Conservation (phyloP, 2,113 vertebrate genomes). For the Acanthochromis polyacanthus region DNA sequence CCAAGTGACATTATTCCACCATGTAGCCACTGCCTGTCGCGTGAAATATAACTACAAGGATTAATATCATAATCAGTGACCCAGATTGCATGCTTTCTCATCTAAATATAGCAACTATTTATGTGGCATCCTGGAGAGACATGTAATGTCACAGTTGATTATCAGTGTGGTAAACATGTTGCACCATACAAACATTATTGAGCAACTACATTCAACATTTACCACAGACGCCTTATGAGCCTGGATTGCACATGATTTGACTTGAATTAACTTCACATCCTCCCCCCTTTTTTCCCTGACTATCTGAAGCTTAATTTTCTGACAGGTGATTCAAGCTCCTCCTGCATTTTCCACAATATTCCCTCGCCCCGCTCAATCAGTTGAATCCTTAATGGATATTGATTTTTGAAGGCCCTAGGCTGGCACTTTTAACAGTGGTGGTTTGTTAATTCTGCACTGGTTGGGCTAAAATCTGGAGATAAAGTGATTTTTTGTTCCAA, state of each 20-base stretch:
- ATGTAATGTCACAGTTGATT: neutral
- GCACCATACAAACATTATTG: neutral
- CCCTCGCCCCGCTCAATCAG: conserved; percentile 44
- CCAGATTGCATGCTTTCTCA: neutral
- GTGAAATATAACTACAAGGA: neutral
- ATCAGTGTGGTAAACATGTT: neutral
- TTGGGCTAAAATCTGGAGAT: neutral
- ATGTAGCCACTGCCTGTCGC: neutral
- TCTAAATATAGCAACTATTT: conserved; percentile 42
- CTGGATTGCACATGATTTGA: conserved; percentile 16
- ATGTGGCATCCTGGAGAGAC: conserved; percentile 9
- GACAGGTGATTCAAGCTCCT: conserved; percentile 52
- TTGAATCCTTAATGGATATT: conserved; percentile 57
- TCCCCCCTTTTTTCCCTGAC: neutral
- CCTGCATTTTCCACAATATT: conserved; percentile 41
- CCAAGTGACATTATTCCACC: neutral
- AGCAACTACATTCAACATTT: too few relatives aligned
- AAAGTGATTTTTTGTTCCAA: neutral
- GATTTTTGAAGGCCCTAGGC: conserved; percentile 32
- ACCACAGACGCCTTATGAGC: neutral
- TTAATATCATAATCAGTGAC: conserved; percentile 31
- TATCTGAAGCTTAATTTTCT: conserved; percentile 44
- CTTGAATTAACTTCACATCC: conserved; percentile 53
- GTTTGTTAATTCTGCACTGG: conserved; percentile 44
- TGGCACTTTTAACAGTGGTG: conserved; percentile 17